phyloP scores from a whole-genome alignment of 2,113 vertebrate genomes.

The Melanocharis versteri region DNA sequence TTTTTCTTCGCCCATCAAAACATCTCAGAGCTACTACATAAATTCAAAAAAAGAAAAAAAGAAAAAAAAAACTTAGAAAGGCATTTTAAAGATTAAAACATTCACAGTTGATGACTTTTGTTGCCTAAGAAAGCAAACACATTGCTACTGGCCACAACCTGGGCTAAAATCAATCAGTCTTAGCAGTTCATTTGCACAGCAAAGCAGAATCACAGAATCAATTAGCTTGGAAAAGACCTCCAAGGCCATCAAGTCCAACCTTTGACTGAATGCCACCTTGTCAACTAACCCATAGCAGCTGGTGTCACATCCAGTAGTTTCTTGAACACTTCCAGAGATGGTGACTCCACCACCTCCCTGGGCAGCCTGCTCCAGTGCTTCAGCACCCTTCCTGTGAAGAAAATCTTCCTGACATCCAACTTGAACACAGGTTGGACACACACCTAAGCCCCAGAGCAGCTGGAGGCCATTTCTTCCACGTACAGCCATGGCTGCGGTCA shows the following conservation, averaged over 20 bases:
- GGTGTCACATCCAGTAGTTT: background rate
- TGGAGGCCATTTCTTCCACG: background rate
- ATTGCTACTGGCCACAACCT: background rate
- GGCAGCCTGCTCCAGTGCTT: background rate
- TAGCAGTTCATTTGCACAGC: background rate
- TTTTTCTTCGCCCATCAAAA: background rate
- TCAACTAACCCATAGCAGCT: background rate
- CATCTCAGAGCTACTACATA: background rate
- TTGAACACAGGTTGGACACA: background rate
- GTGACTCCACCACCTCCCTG: background rate
- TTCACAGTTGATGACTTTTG: background rate
- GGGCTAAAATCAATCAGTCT: background rate
- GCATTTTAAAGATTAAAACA: background rate
- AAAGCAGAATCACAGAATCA: background rate
- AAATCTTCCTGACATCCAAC: background rate
- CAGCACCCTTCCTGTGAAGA: background rate
- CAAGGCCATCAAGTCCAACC: background rate
- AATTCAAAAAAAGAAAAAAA: background rate
- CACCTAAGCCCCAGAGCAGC: background rate
- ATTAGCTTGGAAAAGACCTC: background rate
- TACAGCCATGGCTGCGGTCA: background rate
- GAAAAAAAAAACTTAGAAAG: background rate
- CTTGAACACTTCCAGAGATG: background rate
- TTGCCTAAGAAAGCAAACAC: background rate
- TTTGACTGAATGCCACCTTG: background rate